Evolutionary conservation across 1,140 invertebrate species (phyloP).

Genomic region (Brachionus paranguensis): DNA sequence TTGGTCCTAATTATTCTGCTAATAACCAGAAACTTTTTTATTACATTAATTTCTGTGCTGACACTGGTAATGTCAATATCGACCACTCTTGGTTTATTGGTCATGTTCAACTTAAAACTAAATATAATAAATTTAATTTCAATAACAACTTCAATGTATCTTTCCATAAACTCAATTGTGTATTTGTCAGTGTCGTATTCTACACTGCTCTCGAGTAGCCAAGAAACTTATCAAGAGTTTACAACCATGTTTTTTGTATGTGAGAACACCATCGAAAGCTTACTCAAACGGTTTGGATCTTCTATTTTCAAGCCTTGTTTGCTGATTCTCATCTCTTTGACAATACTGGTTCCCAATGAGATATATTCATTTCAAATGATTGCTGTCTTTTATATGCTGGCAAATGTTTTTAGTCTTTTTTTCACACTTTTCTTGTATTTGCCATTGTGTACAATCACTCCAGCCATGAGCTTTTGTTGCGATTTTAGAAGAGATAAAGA

Average conservation of each 20-base stretch:
- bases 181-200: background rate
- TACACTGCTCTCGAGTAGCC: background rate
- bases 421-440: conserved; percentile 11
- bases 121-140: background rate
- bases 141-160: background rate
- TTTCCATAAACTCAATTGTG: background rate
- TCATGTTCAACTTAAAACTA: background rate
- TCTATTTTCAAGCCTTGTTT: conserved; percentile 7
- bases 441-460: conserved; percentile 5
- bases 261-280: conserved; percentile 22
- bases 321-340: background rate
- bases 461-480: background rate
- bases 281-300: background rate
- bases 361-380: background rate
- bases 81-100: background rate
- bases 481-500: background rate
- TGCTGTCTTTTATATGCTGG: background rate
- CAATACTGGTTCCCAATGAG: background rate
- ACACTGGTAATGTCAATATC: background rate
- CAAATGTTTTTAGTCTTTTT: conserved; percentile 20
- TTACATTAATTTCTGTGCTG: background rate
- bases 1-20: background rate
- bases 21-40: background rate
- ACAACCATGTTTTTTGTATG: conserved; percentile 33
- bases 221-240: conserved; percentile 18